phyloP scores from a whole-genome alignment of 2,113 vertebrate genomes.

The mouse (Mus musculus) region GRCm39 chr8:8397501-8398000 shows the following conservation, averaged over 20 bases:
- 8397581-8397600: background rate
- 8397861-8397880: background rate
- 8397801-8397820: slow-evolving; percentile 15
- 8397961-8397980: background rate
- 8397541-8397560: background rate
- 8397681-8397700: background rate
- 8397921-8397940: background rate
- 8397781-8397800: background rate
- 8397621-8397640: background rate
- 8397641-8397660: background rate
- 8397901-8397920: background rate
- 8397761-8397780: background rate
- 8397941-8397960: background rate
- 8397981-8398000: background rate
- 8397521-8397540: background rate
- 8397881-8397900: background rate
- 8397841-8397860: background rate
- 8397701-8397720: background rate
- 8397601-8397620: background rate
- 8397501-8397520: background rate
- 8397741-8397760: background rate
- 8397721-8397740: background rate
- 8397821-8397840: background rate
- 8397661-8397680: background rate
- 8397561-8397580: background rate